Percentiles rank a stretch among this genome's conserved stretches.
Conservation (phyloP, 1,140 invertebrate genomes). For the Lethrus apterus region DNA sequence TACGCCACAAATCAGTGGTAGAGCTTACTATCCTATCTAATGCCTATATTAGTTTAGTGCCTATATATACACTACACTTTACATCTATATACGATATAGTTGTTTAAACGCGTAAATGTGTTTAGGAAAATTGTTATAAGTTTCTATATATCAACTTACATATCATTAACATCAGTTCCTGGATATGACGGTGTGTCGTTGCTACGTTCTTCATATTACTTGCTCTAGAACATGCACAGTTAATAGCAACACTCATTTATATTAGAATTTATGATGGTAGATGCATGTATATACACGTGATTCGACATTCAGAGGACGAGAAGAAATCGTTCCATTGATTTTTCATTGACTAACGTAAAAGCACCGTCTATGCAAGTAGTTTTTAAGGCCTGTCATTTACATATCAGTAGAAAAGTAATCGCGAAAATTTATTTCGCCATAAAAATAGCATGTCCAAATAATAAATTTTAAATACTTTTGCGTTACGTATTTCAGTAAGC, state of each 20-base stretch:
- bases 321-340: too few relatives aligned
- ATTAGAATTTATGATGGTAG: too few relatives aligned
- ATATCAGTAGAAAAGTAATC: neutral
- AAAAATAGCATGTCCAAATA: neutral
- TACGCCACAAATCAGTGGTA: constrained; percentile 14
- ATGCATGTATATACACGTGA: too few relatives aligned
- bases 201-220: neutral
- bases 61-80: constrained; percentile 13
- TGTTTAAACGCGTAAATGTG: neutral
- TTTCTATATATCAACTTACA: neutral
- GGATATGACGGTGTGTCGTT: neutral
- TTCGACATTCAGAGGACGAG: too few relatives aligned
- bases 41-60: constrained; percentile 20
- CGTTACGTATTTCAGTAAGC: neutral
- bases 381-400: constrained; percentile 21
- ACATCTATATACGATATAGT: constrained; percentile 1
- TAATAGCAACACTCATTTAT: too few relatives aligned
- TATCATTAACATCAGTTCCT: neutral
- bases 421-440: neutral
- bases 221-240: neutral
- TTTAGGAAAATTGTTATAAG: neutral
- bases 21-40: constrained; percentile 16
- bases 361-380: constrained; percentile 27
- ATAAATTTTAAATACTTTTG: too few relatives aligned
- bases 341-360: constrained; percentile 1